Conservation (phyloP, 2,113 vertebrate genomes). For the Calonectris borealis region DNA sequence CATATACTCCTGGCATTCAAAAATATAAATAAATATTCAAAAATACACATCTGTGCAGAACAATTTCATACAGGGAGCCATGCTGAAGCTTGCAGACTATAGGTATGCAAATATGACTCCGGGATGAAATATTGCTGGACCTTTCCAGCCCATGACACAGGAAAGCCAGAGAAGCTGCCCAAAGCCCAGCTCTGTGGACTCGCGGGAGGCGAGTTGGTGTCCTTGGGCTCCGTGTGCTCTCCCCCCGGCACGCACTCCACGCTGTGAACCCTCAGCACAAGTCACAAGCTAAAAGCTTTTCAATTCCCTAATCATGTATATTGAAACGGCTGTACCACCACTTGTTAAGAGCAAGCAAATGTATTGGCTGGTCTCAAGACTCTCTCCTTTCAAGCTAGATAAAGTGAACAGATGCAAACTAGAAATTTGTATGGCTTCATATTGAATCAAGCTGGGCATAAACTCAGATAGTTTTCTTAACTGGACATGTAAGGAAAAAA, state of each 20-base stretch:
- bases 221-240: not conserved
- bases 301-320: accelerated
- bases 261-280: not conserved
- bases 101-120: accelerated
- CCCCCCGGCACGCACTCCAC: accelerated
- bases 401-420: not conserved
- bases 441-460: not conserved
- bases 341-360: not conserved
- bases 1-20: accelerated
- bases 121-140: not conserved
- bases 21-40: not conserved
- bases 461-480: not conserved
- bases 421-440: not conserved
- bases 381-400: not conserved
- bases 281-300: not conserved
- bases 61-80: not conserved
- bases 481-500: accelerated
- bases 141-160: accelerated
- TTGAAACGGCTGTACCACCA: not conserved
- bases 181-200: accelerated
- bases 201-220: accelerated
- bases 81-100: accelerated
- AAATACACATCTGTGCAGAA: not conserved
- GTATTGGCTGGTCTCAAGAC: accelerated
- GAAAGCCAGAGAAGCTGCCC: not conserved